These are phyloP conservation scores for Halichoerus grypus DNA, from an alignment of 2,113 vertebrate species.

Conservation along the genomic window DNA sequence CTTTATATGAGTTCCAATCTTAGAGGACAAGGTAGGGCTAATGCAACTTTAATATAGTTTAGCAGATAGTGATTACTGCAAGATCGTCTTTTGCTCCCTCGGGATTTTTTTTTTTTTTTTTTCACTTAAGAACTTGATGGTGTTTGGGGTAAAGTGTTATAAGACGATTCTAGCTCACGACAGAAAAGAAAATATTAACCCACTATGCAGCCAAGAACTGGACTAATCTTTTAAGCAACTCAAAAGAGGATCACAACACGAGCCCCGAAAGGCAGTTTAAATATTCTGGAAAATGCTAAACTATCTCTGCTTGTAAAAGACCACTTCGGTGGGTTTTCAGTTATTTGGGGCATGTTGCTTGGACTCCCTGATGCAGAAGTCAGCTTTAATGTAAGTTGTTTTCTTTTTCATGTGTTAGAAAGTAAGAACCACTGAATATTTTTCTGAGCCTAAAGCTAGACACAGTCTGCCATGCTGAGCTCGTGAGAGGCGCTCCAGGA, in stretches of 20 bases:
- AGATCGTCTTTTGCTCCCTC: slow-evolving; percentile 79
- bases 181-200: slow-evolving; percentile 63
- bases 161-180: slow-evolving; percentile 44
- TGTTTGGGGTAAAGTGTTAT: slow-evolving; percentile 60
- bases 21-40: slow-evolving; percentile 81
- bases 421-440: slow-evolving; percentile 49
- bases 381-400: neutral
- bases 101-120: slow-evolving; percentile 73
- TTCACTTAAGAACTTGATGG: slow-evolving; percentile 72
- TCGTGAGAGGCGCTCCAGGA: slow-evolving; percentile 68
- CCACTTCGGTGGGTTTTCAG: neutral
- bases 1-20: slow-evolving; percentile 81
- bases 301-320: neutral
- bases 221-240: slow-evolving; percentile 56
- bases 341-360: neutral
- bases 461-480: slow-evolving; percentile 56
- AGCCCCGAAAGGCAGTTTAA: neutral
- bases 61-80: slow-evolving; percentile 79
- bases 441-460: slow-evolving; percentile 17
- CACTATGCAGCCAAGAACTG: neutral
- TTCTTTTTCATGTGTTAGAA: neutral
- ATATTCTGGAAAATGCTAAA: neutral
- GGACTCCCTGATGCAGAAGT: neutral
- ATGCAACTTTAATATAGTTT: slow-evolving; percentile 82
- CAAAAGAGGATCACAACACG: slow-evolving; percentile 8